phyloP scores from a whole-genome alignment of 2,888 invertebrate species.

The Leptogaster cylindrica region DNA sequence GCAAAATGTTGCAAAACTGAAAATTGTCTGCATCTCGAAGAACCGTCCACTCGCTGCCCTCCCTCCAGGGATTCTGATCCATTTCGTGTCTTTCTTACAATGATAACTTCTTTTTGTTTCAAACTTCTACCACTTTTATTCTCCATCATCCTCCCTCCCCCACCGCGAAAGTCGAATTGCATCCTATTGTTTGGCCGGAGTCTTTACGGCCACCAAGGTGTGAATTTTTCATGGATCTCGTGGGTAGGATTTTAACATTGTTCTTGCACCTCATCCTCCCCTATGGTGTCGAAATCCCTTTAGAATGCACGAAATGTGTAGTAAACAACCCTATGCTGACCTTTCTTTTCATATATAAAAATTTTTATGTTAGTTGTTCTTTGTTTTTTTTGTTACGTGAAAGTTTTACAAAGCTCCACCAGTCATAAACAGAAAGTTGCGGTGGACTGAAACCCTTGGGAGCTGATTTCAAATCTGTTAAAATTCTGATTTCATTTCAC shows the following conservation, averaged over 20 bases:
- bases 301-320: conserved; percentile 39
- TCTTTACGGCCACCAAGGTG: conserved; percentile 35
- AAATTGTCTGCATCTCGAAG: conserved; percentile 32
- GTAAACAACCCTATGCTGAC: conserved; percentile 40
- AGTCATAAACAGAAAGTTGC: background rate
- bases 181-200: conserved; percentile 24
- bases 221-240: conserved; percentile 38
- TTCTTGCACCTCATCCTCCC: background rate
- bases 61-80: background rate
- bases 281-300: background rate
- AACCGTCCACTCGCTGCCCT: background rate
- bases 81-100: background rate
- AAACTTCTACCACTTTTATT: conserved; percentile 31
- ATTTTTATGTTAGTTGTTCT: too few species aligned
- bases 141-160: too few species aligned
- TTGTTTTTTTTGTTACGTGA: conserved; percentile 40
- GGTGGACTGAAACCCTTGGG: background rate
- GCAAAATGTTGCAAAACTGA: conserved; percentile 39
- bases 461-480: conserved; percentile 1
- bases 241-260: conserved; percentile 11
- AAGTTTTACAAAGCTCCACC: conserved; percentile 26
- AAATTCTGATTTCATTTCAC: conserved; percentile 4
- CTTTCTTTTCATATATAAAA: too few species aligned
- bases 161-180: conserved; percentile 29
- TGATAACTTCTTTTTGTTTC: conserved; percentile 35